phyloP scores from a whole-genome alignment of 2,888 invertebrate species.

The Entomobrya multifasciata region DNA sequence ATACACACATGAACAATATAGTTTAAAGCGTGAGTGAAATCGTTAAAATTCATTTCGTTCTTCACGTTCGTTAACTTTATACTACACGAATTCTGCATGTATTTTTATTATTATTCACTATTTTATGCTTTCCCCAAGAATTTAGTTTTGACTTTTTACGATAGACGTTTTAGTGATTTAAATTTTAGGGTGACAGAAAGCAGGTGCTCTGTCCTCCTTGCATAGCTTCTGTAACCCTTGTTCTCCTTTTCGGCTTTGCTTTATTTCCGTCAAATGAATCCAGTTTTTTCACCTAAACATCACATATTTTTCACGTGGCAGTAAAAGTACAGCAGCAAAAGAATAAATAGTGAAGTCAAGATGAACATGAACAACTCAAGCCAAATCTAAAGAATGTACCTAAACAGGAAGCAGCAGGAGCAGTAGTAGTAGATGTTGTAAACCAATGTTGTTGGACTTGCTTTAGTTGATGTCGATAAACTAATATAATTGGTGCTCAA shows the following conservation, averaged over 20 bases:
- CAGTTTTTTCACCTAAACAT: conserved; percentile 48
- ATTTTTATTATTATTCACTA: conserved; percentile 35
- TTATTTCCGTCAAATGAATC: conserved; percentile 60
- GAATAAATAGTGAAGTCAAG: too few relatives aligned
- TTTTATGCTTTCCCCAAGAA: conserved; percentile 56
- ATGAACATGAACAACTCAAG: too few relatives aligned
- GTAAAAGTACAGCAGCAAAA: not conserved
- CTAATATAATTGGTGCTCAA: conserved; percentile 45
- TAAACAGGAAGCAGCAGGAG: conserved; percentile 35
- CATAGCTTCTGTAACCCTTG: not conserved
- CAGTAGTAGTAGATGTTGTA: too few relatives aligned
- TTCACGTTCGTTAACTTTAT: too few relatives aligned
- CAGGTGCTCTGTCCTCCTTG: conserved; percentile 54
- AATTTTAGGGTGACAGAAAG: conserved; percentile 68
- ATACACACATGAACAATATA: too few relatives aligned
- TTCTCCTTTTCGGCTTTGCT: conserved; percentile 48
- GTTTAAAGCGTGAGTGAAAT: too few relatives aligned
- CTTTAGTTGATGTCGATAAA: conserved; percentile 39
- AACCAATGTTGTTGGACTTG: too few relatives aligned
- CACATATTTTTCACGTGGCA: too few relatives aligned
- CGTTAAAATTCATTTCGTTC: conserved; percentile 15
- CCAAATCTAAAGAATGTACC: not conserved
- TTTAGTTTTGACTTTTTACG: conserved; percentile 56
- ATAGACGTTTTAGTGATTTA: conserved; percentile 61
- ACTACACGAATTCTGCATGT: too few relatives aligned